Evolutionary conservation across 2,888 invertebrate genomes (phyloP), one percentile per base, ranked within the genome.

Genomic region (Hirtodrosophila histrioides): DNA sequence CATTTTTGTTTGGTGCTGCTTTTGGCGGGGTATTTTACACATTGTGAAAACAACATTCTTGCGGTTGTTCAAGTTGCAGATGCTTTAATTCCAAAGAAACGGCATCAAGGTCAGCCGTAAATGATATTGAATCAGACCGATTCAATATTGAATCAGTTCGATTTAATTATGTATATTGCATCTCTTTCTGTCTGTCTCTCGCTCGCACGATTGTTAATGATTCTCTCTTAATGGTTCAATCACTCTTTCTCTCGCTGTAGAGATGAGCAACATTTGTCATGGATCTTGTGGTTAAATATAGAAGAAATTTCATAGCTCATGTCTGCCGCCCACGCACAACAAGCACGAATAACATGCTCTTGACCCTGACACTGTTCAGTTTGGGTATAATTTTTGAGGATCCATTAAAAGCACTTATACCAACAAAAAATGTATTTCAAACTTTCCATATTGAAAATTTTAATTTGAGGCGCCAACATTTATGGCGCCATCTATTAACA

Each of bases 31-130:
- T 62, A 61, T 69, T 56, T 39, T 40, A 45, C 62, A 57, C 62
- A 43, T 69, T 61, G 73, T 37, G 58, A 11, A 53, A 57, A 60
- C 87, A 66, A 78, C 87, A 82, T 82, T 82, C 82, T 70, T 82
- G 85, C 45, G 85, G 82, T 61, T 44, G 40, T 7, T 29, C 24
- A 43, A 36, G 23, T 17, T 53, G 50, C 31, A 60, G 45, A 64
- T 43, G 36, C 9, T 36, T 27, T 49, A 58, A 46, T 64, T 63
- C 43, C 55, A 62, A 65, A 50, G 61, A 69, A 58, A 40, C 36
- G 35, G n/a, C 41, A 9, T 23, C 45, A 75, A 75, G 76, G 76
- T 75, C 71, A 17, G 6, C 4, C 17, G 10, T 56, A 68, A 66
- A 62, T 62, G 40, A 43, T 45, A 50, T 45, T 63, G 43, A 56